These are phyloP conservation scores for Myopa tessellatipennis DNA, from an alignment of 2,888 invertebrate species.

Conservation along the genomic window DNA sequence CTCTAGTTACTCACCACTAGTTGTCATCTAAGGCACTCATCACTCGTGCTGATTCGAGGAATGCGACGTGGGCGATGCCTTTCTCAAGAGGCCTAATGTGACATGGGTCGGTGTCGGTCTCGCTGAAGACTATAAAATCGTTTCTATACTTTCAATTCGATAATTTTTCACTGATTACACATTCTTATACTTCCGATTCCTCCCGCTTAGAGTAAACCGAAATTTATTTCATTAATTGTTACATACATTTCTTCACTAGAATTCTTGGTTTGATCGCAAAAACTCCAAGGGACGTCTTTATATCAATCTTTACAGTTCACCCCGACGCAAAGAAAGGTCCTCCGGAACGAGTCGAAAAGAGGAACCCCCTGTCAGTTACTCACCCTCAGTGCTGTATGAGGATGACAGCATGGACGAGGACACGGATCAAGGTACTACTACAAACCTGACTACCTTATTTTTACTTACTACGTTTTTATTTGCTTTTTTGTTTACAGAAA, in stretches of 20 bases:
- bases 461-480: neutral
- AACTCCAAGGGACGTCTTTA: conserved; percentile 36
- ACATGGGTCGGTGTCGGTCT: too few species aligned
- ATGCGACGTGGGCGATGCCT: too few species aligned
- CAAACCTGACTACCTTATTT: neutral
- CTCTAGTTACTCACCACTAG: too few species aligned
- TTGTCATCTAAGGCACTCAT: too few species aligned
- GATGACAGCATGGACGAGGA: conserved; percentile 11
- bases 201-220: too few species aligned
- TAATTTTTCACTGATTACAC: too few species aligned
- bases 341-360: neutral
- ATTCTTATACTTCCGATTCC: too few species aligned
- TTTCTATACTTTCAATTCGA: too few species aligned
- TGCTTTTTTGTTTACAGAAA: conserved; percentile 6
- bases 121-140: too few species aligned
- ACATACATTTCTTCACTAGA: conserved; percentile 17
- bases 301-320: conserved; percentile 35
- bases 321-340: conserved; percentile 25
- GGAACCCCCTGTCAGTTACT: neutral
- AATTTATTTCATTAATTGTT: too few species aligned
- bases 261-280: conserved; percentile 39
- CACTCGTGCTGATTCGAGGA: too few species aligned
- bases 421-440: conserved; percentile 8
- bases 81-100: too few species aligned
- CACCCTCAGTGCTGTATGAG: conserved; percentile 15